These are phyloP conservation scores for Choristoneura fumiferana DNA, from an alignment of 1,140 invertebrate genomes.

Conservation along the genomic window DNA sequence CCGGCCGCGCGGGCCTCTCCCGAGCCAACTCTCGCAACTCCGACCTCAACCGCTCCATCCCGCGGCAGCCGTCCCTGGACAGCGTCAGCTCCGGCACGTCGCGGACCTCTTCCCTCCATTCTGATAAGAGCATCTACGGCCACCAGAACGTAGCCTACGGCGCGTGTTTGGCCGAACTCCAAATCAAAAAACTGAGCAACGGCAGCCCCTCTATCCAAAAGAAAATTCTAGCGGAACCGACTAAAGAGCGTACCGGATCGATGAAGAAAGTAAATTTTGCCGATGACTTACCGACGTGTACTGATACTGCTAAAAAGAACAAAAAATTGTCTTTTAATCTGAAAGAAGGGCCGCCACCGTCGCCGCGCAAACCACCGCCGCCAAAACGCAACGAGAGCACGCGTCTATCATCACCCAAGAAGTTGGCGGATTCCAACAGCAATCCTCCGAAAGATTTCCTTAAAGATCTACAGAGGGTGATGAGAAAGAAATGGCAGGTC, in stretches of 20 bases:
- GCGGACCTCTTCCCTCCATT: conserved; percentile 55
- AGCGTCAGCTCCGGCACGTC: conserved; percentile 59
- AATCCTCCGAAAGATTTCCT: conserved; percentile 91
- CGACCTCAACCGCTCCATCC: conserved; percentile 45
- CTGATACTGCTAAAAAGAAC: conserved; percentile 46
- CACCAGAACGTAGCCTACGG: conserved; percentile 56
- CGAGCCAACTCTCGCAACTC: conserved; percentile 27
- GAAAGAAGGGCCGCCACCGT: conserved; percentile 52
- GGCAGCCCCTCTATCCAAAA: conserved; percentile 55
- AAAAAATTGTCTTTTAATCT: conserved; percentile 67
- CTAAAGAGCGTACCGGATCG: conserved; percentile 54
- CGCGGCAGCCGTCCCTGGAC: conserved; percentile 60
- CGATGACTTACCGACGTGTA: conserved; percentile 50
- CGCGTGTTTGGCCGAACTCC: conserved; percentile 62
- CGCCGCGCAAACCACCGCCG: conserved; percentile 79
- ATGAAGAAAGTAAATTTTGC: conserved; percentile 68
- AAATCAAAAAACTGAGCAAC: conserved; percentile 58
- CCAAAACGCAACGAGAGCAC: conserved; percentile 87
- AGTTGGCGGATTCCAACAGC: conserved; percentile 83
- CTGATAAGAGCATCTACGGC: conserved; percentile 57
- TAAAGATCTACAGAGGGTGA: conserved; percentile 92
- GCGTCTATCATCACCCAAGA: conserved; percentile 85
- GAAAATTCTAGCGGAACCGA: conserved; percentile 41
- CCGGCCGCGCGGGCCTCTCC: conserved; percentile 47
- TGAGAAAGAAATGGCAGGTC: conserved; percentile 96